These are phyloP conservation scores for Gryllus longicercus DNA, from an alignment of 2,888 invertebrate species.

Conservation along the genomic window DNA sequence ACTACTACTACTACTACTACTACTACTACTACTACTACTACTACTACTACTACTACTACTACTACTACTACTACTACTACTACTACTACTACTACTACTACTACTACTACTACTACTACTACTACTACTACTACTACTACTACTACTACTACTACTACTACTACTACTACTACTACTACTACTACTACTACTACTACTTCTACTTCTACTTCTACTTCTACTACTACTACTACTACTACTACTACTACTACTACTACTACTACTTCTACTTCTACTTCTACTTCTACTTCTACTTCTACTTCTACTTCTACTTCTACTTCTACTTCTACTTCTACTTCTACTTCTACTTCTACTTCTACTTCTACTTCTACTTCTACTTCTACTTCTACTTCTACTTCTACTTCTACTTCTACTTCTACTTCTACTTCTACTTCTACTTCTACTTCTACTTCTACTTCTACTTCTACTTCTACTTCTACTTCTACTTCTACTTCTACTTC, in stretches of 20 bases:
- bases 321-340: not conserved
- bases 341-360: not conserved
- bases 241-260: conserved; percentile 17
- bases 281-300: not conserved
- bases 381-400: not conserved
- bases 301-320: not conserved
- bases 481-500: not conserved
- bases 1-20: conserved; percentile 17
- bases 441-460: not conserved
- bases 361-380: not conserved
- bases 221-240: conserved; percentile 17
- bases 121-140: conserved; percentile 17
- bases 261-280: not conserved
- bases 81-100: conserved; percentile 17
- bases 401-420: not conserved
- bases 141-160: conserved; percentile 17
- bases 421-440: not conserved
- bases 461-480: not conserved
- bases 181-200: conserved; percentile 8
- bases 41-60: conserved; percentile 17
- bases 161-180: conserved; percentile 17
- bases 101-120: conserved; percentile 17
- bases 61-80: conserved; percentile 17
- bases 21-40: conserved; percentile 17
- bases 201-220: not conserved